Evolutionary conservation across 1,140 invertebrate species (phyloP).

Genomic region (Ectropis grisescens): DNA sequence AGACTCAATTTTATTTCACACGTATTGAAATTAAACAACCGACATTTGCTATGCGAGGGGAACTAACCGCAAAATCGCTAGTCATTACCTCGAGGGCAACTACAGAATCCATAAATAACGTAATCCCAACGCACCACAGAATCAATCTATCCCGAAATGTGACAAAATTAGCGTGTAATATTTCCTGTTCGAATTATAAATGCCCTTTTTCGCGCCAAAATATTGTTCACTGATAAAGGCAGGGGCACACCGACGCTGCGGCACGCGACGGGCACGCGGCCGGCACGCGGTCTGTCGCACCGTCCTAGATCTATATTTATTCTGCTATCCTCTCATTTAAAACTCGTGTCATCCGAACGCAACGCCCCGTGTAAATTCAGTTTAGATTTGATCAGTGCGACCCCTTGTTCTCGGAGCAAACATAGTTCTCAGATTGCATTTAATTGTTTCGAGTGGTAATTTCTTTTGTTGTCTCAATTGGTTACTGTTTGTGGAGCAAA

Average conservation of each 20-base stretch:
- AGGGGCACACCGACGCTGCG: constrained; percentile 2
- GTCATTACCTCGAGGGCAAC: no score
- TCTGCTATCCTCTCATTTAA: constrained; percentile 49
- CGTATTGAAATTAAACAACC: no score
- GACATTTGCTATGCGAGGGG: no score
- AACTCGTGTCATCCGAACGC: constrained; percentile 39
- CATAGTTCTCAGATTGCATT: constrained; percentile 42
- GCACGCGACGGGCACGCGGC: constrained; percentile 28
- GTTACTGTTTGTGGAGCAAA: constrained; percentile 26
- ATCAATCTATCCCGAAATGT: constrained; percentile 52
- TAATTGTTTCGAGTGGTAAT: constrained; percentile 53
- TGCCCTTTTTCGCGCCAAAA: constrained; percentile 35
- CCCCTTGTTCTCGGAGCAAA: constrained; percentile 41
- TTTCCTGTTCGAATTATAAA: constrained; percentile 61
- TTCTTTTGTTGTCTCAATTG: constrained; percentile 32
- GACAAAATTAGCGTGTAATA: constrained; percentile 64
- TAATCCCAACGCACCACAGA: constrained; percentile 28
- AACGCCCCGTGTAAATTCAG: constrained; percentile 37
- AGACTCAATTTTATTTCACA: no score
- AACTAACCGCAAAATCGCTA: no score
- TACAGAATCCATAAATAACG: constrained; percentile 11
- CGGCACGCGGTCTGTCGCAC: constrained; percentile 20
- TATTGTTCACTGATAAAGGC: constrained; percentile 14
- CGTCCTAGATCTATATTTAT: constrained; percentile 42
- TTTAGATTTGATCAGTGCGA: constrained; percentile 50